Percentiles rank a stretch among this genome's conserved stretches.
phyloP scores from a whole-genome alignment of 2,113 vertebrate species.

The Prinia subflava region DNA sequence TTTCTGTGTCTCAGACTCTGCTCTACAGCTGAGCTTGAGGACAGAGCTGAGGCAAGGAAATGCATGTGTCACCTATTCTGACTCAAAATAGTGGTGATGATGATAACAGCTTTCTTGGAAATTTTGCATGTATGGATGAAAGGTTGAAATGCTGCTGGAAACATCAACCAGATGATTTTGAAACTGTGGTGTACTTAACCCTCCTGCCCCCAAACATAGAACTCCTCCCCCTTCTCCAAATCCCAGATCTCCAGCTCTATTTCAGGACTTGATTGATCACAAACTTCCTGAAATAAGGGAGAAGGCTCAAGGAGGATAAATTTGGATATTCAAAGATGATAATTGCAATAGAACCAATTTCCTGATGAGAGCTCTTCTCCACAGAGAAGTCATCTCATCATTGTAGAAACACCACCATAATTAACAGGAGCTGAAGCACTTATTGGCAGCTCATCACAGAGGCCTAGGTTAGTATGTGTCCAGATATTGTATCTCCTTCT shows the following conservation, averaged over 20 bases:
- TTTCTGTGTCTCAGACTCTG: background rate
- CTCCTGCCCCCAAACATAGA: background rate
- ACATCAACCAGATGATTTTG: background rate
- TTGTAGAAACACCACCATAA: conserved; percentile 21
- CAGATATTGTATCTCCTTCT: background rate
- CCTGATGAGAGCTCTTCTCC: conserved; percentile 47
- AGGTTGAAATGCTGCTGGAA: background rate
- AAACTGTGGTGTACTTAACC: background rate
- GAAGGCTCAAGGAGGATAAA: conserved; percentile 49
- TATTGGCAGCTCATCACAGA: conserved; percentile 12
- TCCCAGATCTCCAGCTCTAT: conserved; percentile 17
- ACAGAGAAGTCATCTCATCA: conserved; percentile 47
- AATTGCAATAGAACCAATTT: conserved; percentile 53
- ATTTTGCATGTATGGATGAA: background rate
- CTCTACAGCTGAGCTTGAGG: background rate
- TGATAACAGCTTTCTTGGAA: background rate
- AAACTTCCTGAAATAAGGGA: conserved; percentile 50
- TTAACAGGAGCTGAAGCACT: conserved; percentile 9
- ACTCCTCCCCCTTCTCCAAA: background rate
- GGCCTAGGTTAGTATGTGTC: background rate
- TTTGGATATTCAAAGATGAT: conserved; percentile 54
- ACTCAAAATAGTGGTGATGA: background rate
- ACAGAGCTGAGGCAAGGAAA: background rate
- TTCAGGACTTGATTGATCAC: conserved; percentile 32
- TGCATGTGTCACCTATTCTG: background rate